These are phyloP conservation scores for Prolemur simus DNA, from an alignment of 2,113 vertebrate species.

Conservation along the genomic window DNA sequence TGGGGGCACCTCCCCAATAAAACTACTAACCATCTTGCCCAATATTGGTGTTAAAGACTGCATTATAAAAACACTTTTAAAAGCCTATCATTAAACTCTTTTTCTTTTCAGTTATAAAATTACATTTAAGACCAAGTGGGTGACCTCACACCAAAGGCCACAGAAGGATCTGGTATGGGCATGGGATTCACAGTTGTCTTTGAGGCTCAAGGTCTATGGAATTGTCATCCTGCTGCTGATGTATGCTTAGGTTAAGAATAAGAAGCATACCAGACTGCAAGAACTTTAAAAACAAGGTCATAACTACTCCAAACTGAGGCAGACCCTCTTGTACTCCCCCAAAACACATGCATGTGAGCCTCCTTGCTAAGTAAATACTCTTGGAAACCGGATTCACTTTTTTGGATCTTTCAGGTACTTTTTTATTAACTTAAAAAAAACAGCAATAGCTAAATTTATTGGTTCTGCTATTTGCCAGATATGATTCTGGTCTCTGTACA, in stretches of 20 bases:
- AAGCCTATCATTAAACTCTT: neutral
- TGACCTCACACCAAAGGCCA: neutral
- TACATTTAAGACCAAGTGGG: neutral
- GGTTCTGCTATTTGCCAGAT: neutral
- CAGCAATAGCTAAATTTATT: neutral
- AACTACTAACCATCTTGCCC: neutral
- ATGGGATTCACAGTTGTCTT: neutral
- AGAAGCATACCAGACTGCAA: neutral
- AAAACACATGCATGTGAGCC: neutral
- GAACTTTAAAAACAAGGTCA: neutral
- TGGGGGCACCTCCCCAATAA: neutral
- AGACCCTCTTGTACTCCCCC: neutral
- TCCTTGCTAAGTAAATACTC: neutral
- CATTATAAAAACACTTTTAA: slow-evolving; percentile 13
- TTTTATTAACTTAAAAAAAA: neutral
- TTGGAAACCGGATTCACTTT: neutral
- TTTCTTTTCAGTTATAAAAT: neutral
- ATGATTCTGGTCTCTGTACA: neutral
- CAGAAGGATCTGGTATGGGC: neutral
- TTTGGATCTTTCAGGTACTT: neutral
- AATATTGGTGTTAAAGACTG: neutral
- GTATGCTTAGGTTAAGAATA: neutral
- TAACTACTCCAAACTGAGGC: neutral
- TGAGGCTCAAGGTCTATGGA: neutral
- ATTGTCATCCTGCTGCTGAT: neutral